These are phyloP conservation scores for Ormyrus rosae DNA, from an alignment of 2,888 invertebrate genomes.

Conservation along the genomic window DNA sequence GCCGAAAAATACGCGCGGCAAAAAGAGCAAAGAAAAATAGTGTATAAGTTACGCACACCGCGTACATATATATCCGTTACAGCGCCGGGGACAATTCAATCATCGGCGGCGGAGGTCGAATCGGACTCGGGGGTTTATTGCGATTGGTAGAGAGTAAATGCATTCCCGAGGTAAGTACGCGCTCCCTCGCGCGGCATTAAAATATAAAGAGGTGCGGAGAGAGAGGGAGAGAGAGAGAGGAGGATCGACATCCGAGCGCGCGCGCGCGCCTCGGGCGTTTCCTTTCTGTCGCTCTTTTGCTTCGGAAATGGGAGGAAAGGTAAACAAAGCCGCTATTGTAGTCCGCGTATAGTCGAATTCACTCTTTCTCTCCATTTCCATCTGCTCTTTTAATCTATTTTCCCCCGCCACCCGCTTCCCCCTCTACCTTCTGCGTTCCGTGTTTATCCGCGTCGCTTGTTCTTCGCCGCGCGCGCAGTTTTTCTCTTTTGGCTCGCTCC, in stretches of 20 bases:
- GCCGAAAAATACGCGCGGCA: no score
- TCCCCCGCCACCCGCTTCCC: no score
- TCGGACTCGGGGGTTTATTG: constrained; percentile 14
- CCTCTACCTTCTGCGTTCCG: no score
- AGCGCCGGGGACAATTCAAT: constrained; percentile 15
- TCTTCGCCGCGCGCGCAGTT: no score
- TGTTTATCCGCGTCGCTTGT: no score
- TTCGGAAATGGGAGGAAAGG: background rate
- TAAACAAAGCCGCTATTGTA: constrained; percentile 6
- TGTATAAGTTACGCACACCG: background rate
- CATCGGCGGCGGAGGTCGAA: background rate
- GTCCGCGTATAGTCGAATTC: background rate
- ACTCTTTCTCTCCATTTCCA: no score
- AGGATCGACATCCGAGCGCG: no score
- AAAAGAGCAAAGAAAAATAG: no score
- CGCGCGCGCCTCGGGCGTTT: no score
- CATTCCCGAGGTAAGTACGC: background rate
- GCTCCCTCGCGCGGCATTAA: no score
- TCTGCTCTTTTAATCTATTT: no score
- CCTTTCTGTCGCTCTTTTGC: background rate
- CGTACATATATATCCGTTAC: constrained; percentile 25
- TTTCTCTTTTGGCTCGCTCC: no score
- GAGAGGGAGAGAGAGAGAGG: background rate
- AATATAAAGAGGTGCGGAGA: background rate
- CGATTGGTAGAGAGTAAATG: constrained; percentile 28